Conservation (phyloP, 1,140 invertebrate genomes). For the Trigoniulus corallinus region DNA sequence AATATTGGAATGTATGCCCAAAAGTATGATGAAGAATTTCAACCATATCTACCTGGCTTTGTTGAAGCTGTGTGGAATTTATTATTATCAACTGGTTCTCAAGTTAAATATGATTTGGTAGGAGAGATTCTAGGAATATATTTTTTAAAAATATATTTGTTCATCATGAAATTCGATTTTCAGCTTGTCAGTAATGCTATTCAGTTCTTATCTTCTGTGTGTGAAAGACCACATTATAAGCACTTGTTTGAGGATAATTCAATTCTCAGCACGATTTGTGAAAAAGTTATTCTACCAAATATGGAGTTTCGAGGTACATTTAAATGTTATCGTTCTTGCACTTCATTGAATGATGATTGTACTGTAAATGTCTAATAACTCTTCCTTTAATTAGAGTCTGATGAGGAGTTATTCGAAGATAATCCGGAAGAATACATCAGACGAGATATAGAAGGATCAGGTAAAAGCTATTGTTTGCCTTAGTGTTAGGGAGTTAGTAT, state of each 20-base stretch:
- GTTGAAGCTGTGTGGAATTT: conserved; percentile 86
- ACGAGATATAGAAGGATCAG: conserved; percentile 91
- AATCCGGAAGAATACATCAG: conserved; percentile 97
- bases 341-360: conserved; percentile 7
- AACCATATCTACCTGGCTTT: conserved; percentile 67
- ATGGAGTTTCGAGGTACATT: conserved; percentile 74
- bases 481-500: too few species aligned
- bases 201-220: conserved; percentile 84
- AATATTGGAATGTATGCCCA: conserved; percentile 87
- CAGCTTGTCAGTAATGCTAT: conserved; percentile 87
- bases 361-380: conserved; percentile 12
- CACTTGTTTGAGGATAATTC: conserved; percentile 71
- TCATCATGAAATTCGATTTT: conserved; percentile 9
- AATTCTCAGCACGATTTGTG: conserved; percentile 79
- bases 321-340: conserved; percentile 3
- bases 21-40: conserved; percentile 96
- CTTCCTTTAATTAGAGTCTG: conserved; percentile 53
- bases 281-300: conserved; percentile 95
- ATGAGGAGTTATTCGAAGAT: conserved; percentile 92
- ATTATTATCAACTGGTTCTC: conserved; percentile 58
- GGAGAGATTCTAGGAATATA: not conserved
- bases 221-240: conserved; percentile 72
- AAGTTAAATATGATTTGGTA: conserved; percentile 83
- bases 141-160: not conserved
- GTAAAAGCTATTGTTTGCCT: too few species aligned